phyloP scores from a whole-genome alignment of 2,888 invertebrate species.

The Lycaena phlaeas region DNA sequence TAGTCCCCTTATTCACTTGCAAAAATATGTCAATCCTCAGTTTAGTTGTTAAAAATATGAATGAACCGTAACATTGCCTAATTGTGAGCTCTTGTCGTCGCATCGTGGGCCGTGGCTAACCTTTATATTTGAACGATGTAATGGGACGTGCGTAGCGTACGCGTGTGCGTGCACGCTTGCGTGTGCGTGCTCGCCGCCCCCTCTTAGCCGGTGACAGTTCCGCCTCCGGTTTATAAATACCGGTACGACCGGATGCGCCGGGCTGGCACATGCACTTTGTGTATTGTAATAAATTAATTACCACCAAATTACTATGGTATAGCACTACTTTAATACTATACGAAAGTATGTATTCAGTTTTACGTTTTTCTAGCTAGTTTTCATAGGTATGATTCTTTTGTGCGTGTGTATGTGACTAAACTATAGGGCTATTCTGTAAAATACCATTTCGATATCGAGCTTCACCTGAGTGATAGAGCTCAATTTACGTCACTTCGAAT shows the following conservation, averaged over 20 bases:
- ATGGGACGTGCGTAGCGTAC: conserved; percentile 12
- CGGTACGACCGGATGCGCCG: conserved; percentile 53
- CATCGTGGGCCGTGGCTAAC: conserved; percentile 3
- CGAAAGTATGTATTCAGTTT: too few relatives aligned
- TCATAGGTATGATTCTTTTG: too few relatives aligned
- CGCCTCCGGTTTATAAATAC: conserved; percentile 66
- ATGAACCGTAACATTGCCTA: background rate
- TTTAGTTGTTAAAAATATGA: background rate
- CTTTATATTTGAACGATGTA: conserved; percentile 8
- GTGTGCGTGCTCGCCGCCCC: conserved; percentile 34
- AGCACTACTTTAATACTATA: too few relatives aligned
- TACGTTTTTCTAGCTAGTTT: too few relatives aligned
- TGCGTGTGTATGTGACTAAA: too few relatives aligned
- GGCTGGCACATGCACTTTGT: conserved; percentile 15
- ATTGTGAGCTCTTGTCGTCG: background rate
- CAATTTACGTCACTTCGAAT: too few relatives aligned
- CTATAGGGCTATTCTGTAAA: too few relatives aligned
- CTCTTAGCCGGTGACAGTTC: conserved; percentile 39
- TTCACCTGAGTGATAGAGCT: too few relatives aligned
- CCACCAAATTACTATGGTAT: background rate
- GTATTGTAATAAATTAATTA: conserved; percentile 14
- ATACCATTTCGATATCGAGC: too few relatives aligned
- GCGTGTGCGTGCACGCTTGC: conserved; percentile 14
- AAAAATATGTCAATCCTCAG: too few relatives aligned
- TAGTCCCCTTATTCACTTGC: too few relatives aligned